Conservation (phyloP, 2,113 vertebrate genomes). For the Hiodon tergisus region DNA sequence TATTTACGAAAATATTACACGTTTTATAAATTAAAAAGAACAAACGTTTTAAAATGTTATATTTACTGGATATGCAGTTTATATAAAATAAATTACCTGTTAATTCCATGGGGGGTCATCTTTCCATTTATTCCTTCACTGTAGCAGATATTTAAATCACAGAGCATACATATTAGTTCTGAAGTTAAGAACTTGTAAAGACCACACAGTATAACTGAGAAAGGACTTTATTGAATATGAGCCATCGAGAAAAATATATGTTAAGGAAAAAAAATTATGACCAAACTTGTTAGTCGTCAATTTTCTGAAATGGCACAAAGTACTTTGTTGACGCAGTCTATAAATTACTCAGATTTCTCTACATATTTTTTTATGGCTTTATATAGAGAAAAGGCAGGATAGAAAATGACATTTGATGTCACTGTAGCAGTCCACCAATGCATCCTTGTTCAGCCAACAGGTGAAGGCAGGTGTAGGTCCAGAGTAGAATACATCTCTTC, state of each 20-base stretch:
- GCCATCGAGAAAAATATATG: neutral
- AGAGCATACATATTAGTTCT: neutral
- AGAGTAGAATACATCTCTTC: neutral
- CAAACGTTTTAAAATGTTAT: too few relatives aligned
- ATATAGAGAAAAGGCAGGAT: neutral
- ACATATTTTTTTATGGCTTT: neutral
- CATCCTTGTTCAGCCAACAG: neutral
- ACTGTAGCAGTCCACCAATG: neutral
- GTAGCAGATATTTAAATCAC: too few relatives aligned
- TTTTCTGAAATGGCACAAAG: neutral
- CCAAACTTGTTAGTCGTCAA: neutral
- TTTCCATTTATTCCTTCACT: too few relatives aligned
- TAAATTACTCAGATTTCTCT: neutral
- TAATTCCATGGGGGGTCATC: too few relatives aligned
- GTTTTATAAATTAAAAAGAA: too few relatives aligned
- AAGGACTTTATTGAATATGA: conserved; percentile 8
- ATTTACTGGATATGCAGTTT: too few relatives aligned
- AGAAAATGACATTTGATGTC: neutral
- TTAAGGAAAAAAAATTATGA: neutral
- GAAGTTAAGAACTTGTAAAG: neutral
- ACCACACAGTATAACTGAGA: neutral
- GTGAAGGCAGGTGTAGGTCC: neutral
- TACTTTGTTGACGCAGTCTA: neutral
- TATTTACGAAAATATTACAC: too few relatives aligned
- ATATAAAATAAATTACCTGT: too few relatives aligned